These are phyloP conservation scores for Capra hircus DNA, from an alignment of 2,113 vertebrate genomes.

Conservation along the genomic window DNA sequence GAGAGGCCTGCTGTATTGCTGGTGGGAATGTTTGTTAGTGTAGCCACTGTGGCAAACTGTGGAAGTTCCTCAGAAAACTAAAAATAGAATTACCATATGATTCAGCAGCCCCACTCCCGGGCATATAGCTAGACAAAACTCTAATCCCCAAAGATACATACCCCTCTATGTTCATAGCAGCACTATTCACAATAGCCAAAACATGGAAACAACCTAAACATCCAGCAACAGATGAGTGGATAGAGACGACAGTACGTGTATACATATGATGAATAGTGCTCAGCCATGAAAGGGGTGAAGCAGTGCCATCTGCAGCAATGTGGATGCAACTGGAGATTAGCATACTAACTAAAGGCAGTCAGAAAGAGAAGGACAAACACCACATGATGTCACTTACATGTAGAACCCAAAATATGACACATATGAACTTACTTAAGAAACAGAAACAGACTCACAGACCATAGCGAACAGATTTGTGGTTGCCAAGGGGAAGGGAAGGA, in stretches of 20 bases:
- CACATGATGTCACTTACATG: not conserved
- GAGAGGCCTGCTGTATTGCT: not conserved
- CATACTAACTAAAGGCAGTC: not conserved
- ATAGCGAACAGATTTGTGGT: not conserved
- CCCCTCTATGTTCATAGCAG: not conserved
- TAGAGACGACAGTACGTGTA: not conserved
- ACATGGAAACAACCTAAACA: not conserved
- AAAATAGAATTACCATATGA: not conserved
- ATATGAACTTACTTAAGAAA: not conserved
- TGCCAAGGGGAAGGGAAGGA: not conserved
- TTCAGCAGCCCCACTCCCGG: not conserved
- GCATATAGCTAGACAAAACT: not conserved
- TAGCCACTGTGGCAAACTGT: not conserved
- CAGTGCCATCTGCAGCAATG: not conserved
- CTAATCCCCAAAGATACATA: not conserved
- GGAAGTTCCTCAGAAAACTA: not conserved
- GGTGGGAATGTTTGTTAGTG: not conserved
- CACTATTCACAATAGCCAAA: not conserved
- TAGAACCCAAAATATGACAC: not conserved
- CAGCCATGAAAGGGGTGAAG: not conserved
- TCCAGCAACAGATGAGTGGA: not conserved
- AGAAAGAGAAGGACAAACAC: not conserved
- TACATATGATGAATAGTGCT: not conserved
- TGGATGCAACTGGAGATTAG: not conserved
- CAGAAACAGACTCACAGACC: not conserved